Evolutionary conservation across 1,140 invertebrate genomes (phyloP), one percentile per base, ranked within the genome.

Genomic region (Bombus fervidus): DNA sequence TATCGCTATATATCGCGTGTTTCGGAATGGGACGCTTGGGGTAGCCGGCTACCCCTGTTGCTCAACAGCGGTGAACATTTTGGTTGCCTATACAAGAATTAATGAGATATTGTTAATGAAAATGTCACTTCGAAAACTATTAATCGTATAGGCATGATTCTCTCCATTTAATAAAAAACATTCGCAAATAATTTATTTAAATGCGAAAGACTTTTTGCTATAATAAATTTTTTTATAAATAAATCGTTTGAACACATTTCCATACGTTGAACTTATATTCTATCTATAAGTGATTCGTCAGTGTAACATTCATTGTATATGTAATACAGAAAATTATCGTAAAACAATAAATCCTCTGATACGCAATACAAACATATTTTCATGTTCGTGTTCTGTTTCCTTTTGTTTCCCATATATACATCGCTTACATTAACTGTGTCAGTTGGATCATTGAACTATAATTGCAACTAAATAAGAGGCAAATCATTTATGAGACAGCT

Each of bases 371-470:
- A 34, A 28, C 22, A 12, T 12, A 64, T 69, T 80, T 53, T 8
- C 31, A 39, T 69, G 25, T 53, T 37, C 25, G 64, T 37, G 78
- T 31, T 37, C 22, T 31, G 53, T 80, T 53, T 68, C 15, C 28
- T 43, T 34, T 66, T 59, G 39, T 39, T 28, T 62, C 15, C 57
- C 18, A 34, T 13, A 28, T 39, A 22, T 72, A 34, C 9, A 31
- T 41, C n/a, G 43, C 76, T 82, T 31, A 57, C 39, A 28, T 34
- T 64, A 62, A 47, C 34, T 82, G 47, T 82, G 71, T 64, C 80
- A 62, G 80, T 43, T 47, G 66, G 78, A 81, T 81, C 66, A 71
- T 57, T 57, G 66, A 71, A 71, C 66, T 81, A 66, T 43, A 78
- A 78, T 22, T 64, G 76, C 43, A 71, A 71, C 43, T 71, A 71